These are phyloP conservation scores for Chelidonichthys spinosus DNA, from an alignment of 2,797 vertebrate species.

Conservation along the genomic window DNA sequence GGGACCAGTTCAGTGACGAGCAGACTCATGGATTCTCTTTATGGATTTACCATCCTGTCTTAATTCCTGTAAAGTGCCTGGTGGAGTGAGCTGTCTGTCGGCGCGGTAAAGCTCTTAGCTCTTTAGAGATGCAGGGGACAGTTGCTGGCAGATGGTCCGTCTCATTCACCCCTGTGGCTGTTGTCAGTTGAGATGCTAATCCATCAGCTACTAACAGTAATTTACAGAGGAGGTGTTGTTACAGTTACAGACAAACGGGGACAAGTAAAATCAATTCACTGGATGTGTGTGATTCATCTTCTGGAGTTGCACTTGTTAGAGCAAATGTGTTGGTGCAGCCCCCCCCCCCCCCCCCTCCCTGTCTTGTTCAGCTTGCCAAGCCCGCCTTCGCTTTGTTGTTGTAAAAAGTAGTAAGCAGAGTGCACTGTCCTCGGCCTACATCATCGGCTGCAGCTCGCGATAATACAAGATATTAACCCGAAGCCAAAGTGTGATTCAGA, in stretches of 20 bases:
- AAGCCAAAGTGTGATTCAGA: slow-evolving; percentile 67
- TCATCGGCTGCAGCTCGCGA: slow-evolving; percentile 43
- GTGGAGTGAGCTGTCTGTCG: slow-evolving; percentile 42
- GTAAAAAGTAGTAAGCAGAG: slow-evolving; percentile 34
- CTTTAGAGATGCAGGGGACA: slow-evolving; percentile 53
- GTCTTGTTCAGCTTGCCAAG: slow-evolving; percentile 36
- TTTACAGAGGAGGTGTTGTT: slow-evolving; percentile 32
- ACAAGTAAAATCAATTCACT: neutral
- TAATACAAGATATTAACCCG: slow-evolving; percentile 47
- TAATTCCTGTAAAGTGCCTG: slow-evolving; percentile 69
- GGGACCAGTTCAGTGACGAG: slow-evolving; percentile 38
- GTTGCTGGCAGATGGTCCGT: slow-evolving; percentile 67
- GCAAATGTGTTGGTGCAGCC: slow-evolving; percentile 24
- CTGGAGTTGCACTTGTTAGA: slow-evolving; percentile 48
- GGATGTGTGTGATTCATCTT: slow-evolving; percentile 32
- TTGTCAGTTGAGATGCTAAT: slow-evolving; percentile 62
- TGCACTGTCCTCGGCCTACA: slow-evolving; percentile 36
- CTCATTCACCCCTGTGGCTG: slow-evolving; percentile 41
- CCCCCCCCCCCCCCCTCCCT: slow-evolving; percentile 11
- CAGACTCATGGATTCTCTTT: slow-evolving; percentile 38
- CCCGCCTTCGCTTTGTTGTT: slow-evolving; percentile 50
- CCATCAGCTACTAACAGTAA: slow-evolving; percentile 46
- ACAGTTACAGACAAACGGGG: slow-evolving; percentile 19
- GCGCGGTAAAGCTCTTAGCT: slow-evolving; percentile 52
- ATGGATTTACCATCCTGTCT: slow-evolving; percentile 66